These are phyloP conservation scores for Dryobates pubescens DNA, from an alignment of 2,797 vertebrate genomes.

Conservation along the genomic window DNA sequence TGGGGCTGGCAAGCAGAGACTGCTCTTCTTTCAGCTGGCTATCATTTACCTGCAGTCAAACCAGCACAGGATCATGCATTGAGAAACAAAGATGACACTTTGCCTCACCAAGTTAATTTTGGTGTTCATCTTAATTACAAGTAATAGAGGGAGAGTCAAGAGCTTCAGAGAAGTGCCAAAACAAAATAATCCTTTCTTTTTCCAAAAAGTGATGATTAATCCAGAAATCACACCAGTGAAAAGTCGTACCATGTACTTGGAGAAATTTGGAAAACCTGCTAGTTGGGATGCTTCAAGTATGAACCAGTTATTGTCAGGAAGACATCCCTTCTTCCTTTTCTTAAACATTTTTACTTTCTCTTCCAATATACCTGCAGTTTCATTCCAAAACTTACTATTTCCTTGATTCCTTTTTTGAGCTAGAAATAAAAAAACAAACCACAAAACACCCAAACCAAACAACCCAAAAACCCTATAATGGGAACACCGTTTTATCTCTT, in stretches of 20 bases:
- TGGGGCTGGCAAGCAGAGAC: background rate
- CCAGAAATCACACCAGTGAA: background rate
- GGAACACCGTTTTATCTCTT: background rate
- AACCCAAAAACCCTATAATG: background rate
- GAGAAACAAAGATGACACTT: background rate
- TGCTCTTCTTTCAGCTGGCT: background rate
- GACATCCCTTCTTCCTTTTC: background rate
- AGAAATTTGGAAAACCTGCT: background rate
- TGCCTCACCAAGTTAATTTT: background rate
- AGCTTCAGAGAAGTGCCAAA: background rate
- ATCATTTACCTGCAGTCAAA: background rate
- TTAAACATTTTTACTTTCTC: background rate
- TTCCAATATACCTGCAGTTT: background rate
- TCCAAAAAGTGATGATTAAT: background rate
- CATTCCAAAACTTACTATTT: background rate
- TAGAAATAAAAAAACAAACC: background rate
- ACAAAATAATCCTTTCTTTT: background rate
- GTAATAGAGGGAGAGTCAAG: background rate
- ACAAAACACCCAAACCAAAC: no score
- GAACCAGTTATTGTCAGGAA: background rate
- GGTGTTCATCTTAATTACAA: background rate
- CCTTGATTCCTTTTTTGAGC: background rate
- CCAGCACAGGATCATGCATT: background rate
- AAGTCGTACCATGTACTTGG: background rate
- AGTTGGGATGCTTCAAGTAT: background rate